Evolutionary conservation across 2,797 vertebrate species (phyloP).

Genomic region (Sebastes oblongus): DNA sequence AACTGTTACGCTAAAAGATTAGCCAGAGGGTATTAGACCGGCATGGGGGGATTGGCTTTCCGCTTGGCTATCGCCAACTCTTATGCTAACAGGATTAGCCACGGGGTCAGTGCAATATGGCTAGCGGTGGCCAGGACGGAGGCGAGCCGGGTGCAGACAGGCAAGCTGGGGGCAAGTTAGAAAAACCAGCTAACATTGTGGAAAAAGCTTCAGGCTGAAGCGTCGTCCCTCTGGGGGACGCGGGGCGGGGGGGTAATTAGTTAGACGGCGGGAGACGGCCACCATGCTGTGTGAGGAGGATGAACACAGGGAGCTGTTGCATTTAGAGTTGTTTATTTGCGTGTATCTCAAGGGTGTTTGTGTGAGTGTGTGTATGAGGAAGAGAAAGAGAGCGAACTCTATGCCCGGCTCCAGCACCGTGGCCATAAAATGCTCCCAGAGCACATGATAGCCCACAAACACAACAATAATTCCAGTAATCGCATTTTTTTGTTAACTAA

Average conservation of each 20-base stretch:
- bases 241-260: slow-evolving; percentile 53
- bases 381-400: neutral
- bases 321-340: slow-evolving; percentile 20
- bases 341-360: neutral
- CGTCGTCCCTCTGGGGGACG: neutral
- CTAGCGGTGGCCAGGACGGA: slow-evolving; percentile 37
- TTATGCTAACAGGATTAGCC: slow-evolving; percentile 60
- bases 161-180: slow-evolving; percentile 32
- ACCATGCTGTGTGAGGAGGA: slow-evolving; percentile 50
- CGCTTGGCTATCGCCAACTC: slow-evolving; percentile 42
- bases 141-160: slow-evolving; percentile 14
- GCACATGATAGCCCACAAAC: slow-evolving; percentile 43
- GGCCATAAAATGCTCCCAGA: slow-evolving; percentile 33
- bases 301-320: slow-evolving; percentile 30
- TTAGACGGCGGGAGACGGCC: slow-evolving; percentile 37
- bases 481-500: neutral
- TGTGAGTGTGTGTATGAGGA: neutral
- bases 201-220: slow-evolving; percentile 30
- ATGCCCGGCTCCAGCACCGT: neutral
- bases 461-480: neutral
- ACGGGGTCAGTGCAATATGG: slow-evolving; percentile 45
- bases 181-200: slow-evolving; percentile 18
- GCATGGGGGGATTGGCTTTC: slow-evolving; percentile 27
- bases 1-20: slow-evolving; percentile 44
- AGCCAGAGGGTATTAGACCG: slow-evolving; percentile 28